Evolutionary conservation across 2,888 invertebrate species (phyloP), one percentile per base, ranked within the genome.

Genomic region (Lysandra coridon): DNA sequence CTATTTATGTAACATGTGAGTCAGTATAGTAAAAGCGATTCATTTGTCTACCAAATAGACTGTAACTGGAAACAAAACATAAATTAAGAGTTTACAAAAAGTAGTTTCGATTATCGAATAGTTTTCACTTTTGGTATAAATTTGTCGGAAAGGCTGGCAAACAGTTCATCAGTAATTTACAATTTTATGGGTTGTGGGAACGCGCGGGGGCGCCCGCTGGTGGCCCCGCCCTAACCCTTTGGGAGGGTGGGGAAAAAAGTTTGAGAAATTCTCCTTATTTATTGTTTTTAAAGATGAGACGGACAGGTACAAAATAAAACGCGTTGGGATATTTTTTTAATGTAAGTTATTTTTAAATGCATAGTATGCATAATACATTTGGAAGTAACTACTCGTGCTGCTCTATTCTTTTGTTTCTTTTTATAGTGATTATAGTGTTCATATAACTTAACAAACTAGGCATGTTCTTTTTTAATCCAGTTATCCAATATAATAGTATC

Each of bases 151-250:
- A 53, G 33, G 53, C 49, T 17, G 76, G 53, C 76, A 76, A 53
- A 76, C 76, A 53, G 91, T 90, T 94, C 94, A 94, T 94, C 94
- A 94, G 90, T 93, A 94, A 94, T 94, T 94, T 94, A 94, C 92
- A 93, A 93, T 94, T 94, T 94, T 93, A 94, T 93, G 93, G 94
- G 91, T 89, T 90, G 93, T 88, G 92, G 93, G 92, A 89, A 86
- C 85, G 86, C 88, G 86, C 86, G 84, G 86, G 86, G 86, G 86
- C 85, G 84, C 85, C 86, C 86, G 86, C 88, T 88, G 91, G 92
- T 93, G 92, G 92, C 89, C 91, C 87, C 91, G 86, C 88, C 86
- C 88, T 87, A 87, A 91, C 91, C 92, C 92, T 90, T 86, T 81
- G 69, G 89, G 86, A 92, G 83, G 80, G 90, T 84, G 76, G 62